Percentiles rank a stretch among this genome's conserved stretches.
Evolutionary conservation across 2,113 vertebrate genomes (phyloP).

Genomic region (Ammospiza nelsoni): DNA sequence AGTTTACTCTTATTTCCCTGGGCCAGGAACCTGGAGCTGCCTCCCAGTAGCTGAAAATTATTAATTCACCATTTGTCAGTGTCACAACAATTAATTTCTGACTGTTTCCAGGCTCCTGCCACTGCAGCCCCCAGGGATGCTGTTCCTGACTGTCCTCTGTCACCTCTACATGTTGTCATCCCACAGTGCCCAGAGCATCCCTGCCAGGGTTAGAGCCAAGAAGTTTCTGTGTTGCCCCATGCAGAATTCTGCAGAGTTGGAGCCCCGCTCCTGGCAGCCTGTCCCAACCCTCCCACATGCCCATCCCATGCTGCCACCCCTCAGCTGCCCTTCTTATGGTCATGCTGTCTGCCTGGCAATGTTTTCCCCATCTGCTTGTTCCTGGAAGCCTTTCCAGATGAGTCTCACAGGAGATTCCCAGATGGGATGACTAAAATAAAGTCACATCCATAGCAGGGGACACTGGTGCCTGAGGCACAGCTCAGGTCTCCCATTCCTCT

Average conservation of each 20-base stretch:
- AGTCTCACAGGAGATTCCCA: neutral
- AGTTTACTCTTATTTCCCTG: neutral
- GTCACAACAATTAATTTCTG: neutral
- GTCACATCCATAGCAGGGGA: neutral
- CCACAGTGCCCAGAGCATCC: neutral
- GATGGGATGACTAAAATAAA: neutral
- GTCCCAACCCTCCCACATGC: rapidly evolving
- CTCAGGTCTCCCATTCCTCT: neutral
- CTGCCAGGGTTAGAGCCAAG: neutral
- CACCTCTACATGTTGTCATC: neutral
- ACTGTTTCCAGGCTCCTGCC: neutral
- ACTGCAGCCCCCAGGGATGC: neutral
- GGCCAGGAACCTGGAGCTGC: neutral
- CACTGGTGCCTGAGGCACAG: neutral
- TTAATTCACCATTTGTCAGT: neutral
- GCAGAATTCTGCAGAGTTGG: neutral
- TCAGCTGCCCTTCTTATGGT: neutral
- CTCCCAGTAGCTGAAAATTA: neutral
- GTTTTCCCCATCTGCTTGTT: neutral
- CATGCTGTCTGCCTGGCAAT: neutral
- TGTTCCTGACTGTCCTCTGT: neutral
- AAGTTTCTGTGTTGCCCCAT: neutral
- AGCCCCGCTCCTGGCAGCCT: neutral
- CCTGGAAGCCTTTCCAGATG: neutral
- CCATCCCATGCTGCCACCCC: neutral